Percentiles rank a stretch among this genome's conserved stretches.
phyloP scores from a whole-genome alignment of 2,113 vertebrate species.

The Anhinga anhinga region DNA sequence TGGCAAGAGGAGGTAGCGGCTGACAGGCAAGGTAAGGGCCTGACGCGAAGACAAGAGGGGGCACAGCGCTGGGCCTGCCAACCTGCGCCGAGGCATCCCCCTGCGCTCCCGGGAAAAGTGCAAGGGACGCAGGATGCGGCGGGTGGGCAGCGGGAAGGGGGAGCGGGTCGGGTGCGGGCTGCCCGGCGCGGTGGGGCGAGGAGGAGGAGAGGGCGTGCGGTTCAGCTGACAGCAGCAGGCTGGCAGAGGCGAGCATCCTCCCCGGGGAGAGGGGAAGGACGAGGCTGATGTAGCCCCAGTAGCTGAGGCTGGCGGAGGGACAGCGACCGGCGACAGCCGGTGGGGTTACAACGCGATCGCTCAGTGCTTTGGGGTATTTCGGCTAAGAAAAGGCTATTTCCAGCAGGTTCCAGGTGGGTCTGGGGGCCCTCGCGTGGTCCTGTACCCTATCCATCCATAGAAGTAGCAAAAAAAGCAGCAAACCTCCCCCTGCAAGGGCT shows the following conservation, averaged over 20 bases:
- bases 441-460: background rate
- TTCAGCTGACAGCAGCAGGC: background rate
- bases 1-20: background rate
- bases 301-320: background rate
- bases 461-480: background rate
- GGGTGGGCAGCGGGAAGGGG: background rate
- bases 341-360: accelerated
- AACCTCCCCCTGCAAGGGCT: background rate
- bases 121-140: background rate
- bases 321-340: accelerated
- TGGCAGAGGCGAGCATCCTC: background rate
- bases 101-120: background rate
- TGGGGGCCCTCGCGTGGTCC: background rate
- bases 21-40: constrained; percentile 26
- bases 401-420: background rate
- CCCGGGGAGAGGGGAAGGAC: background rate
- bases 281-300: background rate
- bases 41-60: background rate
- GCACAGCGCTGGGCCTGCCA: background rate
- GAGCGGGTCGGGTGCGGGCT: accelerated
- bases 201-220: background rate
- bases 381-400: background rate
- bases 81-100: background rate
- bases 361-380: background rate
- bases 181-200: background rate